These are phyloP conservation scores for Cercopithecus mona DNA, from an alignment of 2,113 vertebrate genomes.

Conservation along the genomic window DNA sequence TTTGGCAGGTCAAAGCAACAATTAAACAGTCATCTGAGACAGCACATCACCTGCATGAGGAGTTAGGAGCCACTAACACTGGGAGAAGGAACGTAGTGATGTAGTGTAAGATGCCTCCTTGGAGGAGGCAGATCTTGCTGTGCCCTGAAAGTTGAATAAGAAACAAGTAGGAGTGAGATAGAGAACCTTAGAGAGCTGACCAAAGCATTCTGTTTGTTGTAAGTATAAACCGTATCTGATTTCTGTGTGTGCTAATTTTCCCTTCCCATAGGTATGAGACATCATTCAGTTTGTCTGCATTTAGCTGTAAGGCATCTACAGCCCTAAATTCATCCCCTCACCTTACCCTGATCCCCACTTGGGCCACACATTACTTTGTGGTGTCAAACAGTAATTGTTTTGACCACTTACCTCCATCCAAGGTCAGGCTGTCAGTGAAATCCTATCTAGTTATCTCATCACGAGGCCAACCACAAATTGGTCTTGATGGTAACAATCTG, in stretches of 20 bases:
- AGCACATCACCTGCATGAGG: accelerated
- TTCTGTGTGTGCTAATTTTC: background rate
- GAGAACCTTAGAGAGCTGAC: background rate
- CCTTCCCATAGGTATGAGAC: background rate
- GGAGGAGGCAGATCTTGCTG: background rate
- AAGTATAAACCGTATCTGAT: background rate
- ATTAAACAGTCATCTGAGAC: background rate
- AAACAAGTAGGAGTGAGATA: background rate
- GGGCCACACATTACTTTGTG: background rate
- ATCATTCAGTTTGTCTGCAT: background rate
- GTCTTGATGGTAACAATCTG: background rate
- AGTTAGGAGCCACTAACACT: accelerated
- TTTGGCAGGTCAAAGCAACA: background rate
- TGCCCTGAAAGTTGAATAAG: background rate
- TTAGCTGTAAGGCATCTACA: background rate
- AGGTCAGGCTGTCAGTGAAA: background rate
- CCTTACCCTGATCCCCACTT: background rate
- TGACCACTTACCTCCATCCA: background rate
- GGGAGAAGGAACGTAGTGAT: accelerated
- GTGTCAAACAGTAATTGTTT: background rate
- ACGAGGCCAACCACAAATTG: background rate
- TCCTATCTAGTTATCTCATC: background rate
- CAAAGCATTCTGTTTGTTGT: background rate
- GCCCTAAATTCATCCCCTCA: background rate
- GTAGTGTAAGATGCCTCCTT: background rate